Percentiles rank a stretch among this genome's conserved stretches.
Conservation (phyloP, 2,113 vertebrate species). For the Mugil cephalus region DNA sequence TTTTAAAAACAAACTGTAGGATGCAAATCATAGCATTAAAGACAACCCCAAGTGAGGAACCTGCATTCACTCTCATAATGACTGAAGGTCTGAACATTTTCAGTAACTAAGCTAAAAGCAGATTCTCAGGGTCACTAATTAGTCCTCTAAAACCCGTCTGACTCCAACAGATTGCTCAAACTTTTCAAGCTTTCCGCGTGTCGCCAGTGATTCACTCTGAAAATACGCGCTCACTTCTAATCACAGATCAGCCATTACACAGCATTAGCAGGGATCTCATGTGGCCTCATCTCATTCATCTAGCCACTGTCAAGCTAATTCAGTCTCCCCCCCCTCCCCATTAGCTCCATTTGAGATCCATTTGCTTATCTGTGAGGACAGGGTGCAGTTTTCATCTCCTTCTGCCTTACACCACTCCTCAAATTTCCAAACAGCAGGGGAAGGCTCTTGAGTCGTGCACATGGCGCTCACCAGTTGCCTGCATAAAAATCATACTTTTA, state of each 20-base stretch:
- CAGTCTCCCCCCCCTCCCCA: conserved; percentile 43
- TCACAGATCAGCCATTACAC: conserved; percentile 52
- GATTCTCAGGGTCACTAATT: not conserved
- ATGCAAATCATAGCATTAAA: not conserved
- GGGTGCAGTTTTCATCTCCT: conserved; percentile 10
- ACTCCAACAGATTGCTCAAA: not conserved
- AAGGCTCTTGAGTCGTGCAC: not conserved
- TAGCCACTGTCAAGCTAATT: conserved; percentile 58
- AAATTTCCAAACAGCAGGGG: not conserved
- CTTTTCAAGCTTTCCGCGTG: not conserved
- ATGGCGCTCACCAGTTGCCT: not conserved
- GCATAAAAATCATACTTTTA: not conserved
- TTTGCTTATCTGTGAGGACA: conserved; percentile 37
- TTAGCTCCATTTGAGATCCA: conserved; percentile 45
- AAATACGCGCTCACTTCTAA: conserved; percentile 37
- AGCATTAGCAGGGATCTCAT: conserved; percentile 51
- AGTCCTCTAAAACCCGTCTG: not conserved
- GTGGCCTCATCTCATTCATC: conserved; percentile 49
- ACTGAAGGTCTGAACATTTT: not conserved
- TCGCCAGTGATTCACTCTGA: conserved; percentile 29
- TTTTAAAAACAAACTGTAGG: not conserved
- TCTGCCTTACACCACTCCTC: not conserved
- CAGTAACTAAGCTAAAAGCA: not conserved
- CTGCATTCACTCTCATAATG: no score
- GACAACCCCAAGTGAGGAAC: not conserved